Evolutionary conservation across 2,797 vertebrate species (phyloP).

Genomic region (Ctenopoma multispine): DNA sequence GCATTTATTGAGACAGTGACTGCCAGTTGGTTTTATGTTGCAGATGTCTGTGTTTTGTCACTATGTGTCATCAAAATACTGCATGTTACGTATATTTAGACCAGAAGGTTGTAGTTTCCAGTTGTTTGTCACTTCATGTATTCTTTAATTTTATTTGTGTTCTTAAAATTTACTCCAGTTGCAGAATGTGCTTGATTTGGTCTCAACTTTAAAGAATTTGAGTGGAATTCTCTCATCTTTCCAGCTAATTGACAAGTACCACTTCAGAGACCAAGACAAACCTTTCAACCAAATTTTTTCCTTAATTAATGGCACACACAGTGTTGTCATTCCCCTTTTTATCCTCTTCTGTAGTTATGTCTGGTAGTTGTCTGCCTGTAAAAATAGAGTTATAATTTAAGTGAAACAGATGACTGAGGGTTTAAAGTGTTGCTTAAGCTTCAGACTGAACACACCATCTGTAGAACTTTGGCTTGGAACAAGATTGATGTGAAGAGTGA

Average conservation of each 20-base stretch:
- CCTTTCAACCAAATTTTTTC: constrained; percentile 8
- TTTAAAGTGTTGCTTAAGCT: constrained; percentile 47
- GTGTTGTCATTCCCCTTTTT: constrained; percentile 9
- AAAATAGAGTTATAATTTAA: constrained; percentile 54
- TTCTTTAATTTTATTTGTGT: constrained; percentile 36
- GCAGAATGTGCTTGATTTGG: constrained; percentile 36
- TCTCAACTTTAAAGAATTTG: constrained; percentile 5
- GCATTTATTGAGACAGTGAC: constrained; percentile 49
- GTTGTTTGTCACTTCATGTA: constrained; percentile 34
- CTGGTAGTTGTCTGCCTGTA: constrained; percentile 49
- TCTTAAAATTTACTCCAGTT: constrained; percentile 32
- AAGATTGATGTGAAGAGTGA: constrained; percentile 25
- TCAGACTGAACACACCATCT: constrained; percentile 26
- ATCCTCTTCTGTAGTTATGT: constrained; percentile 42
- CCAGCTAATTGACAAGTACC: constrained; percentile 31
- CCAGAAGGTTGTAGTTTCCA: constrained; percentile 27
- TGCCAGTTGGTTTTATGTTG: constrained; percentile 55
- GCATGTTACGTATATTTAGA: constrained; percentile 52
- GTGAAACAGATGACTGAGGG: constrained; percentile 51
- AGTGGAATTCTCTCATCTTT: constrained; percentile 24
- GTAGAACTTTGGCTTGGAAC: constrained; percentile 38
- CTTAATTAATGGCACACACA: constrained; percentile 34
- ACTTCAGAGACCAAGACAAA: constrained; percentile 23
- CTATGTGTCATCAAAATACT: constrained; percentile 34
- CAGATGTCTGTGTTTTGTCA: constrained; percentile 64